Evolutionary conservation across 2,113 vertebrate genomes (phyloP).

Genomic region (Agapornis roseicollis): DNA sequence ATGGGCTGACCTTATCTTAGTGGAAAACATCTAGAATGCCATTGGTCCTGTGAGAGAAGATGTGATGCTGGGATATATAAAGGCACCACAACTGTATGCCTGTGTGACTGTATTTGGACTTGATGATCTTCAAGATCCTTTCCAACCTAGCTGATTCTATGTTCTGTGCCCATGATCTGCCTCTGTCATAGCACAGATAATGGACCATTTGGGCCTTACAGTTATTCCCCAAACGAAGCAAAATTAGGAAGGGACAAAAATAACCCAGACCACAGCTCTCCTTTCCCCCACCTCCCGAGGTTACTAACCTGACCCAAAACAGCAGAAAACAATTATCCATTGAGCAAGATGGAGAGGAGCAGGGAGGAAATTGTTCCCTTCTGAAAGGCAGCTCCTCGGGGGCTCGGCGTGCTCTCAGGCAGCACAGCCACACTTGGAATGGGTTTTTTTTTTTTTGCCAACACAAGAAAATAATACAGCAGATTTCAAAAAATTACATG

Average conservation of each 20-base stretch:
- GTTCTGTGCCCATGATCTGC: background rate
- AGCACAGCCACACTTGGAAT: background rate
- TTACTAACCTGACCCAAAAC: slow-evolving; percentile 32
- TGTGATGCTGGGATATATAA: background rate
- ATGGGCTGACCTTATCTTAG: background rate
- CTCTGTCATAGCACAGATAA: background rate
- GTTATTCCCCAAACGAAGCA: background rate
- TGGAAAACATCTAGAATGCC: background rate
- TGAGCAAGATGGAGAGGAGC: slow-evolving; percentile 30
- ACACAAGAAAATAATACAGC: slow-evolving; percentile 19
- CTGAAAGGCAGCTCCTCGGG: background rate
- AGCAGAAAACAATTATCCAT: slow-evolving; percentile 57
- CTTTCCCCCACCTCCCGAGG: background rate
- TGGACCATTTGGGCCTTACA: fast-evolving
- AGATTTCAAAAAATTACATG: slow-evolving; percentile 58
- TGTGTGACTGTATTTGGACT: background rate
- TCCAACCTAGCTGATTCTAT: background rate
- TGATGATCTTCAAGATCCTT: background rate
- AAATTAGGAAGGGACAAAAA: background rate
- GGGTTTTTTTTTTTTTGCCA: slow-evolving; percentile 48
- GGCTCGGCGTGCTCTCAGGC: slow-evolving; percentile 5
- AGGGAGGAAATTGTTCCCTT: slow-evolving; percentile 35
- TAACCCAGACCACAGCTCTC: background rate
- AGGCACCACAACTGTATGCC: background rate
- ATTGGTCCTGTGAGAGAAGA: background rate